Evolutionary conservation across 2,888 invertebrate species (phyloP).

Genomic region (Noctua janthe): DNA sequence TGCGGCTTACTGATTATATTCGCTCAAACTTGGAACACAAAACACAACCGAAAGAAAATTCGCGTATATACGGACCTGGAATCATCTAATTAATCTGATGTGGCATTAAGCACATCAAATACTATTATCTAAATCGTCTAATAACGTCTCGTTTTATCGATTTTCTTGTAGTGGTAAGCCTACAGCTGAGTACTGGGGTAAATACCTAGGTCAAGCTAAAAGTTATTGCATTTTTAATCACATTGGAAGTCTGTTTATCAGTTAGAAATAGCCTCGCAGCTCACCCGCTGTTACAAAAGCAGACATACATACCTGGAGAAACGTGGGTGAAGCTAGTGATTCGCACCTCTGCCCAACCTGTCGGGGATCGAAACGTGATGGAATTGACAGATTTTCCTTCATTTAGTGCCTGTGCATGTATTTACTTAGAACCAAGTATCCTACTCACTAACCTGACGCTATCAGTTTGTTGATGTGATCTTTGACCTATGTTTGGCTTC

Average conservation of each 20-base stretch:
- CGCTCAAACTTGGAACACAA: conserved; percentile 35
- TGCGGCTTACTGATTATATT: conserved; percentile 16
- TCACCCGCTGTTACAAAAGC: not conserved
- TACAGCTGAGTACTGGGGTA: not conserved
- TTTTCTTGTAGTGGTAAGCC: not conserved
- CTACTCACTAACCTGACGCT: conserved; percentile 25
- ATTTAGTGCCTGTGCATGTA: not conserved
- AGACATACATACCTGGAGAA: not conserved
- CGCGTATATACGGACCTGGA: not conserved
- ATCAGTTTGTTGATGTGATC: conserved; percentile 39
- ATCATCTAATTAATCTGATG: not conserved
- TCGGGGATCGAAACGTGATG: not conserved
- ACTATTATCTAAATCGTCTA: not conserved
- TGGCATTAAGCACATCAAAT: not conserved
- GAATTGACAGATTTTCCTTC: not conserved
- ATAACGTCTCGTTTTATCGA: not conserved
- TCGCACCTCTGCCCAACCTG: not conserved
- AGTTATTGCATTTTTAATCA: not conserved
- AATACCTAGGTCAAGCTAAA: not conserved
- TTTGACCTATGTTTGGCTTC: conserved; percentile 21
- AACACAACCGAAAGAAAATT: conserved; percentile 19
- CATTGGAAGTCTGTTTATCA: not conserved
- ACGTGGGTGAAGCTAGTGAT: not conserved
- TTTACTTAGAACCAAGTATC: not conserved
- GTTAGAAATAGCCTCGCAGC: not conserved